Percentiles rank a stretch among this genome's conserved stretches.
These are phyloP conservation scores for Scomber japonicus DNA, from an alignment of 2,113 vertebrate genomes.

Conservation along the genomic window DNA sequence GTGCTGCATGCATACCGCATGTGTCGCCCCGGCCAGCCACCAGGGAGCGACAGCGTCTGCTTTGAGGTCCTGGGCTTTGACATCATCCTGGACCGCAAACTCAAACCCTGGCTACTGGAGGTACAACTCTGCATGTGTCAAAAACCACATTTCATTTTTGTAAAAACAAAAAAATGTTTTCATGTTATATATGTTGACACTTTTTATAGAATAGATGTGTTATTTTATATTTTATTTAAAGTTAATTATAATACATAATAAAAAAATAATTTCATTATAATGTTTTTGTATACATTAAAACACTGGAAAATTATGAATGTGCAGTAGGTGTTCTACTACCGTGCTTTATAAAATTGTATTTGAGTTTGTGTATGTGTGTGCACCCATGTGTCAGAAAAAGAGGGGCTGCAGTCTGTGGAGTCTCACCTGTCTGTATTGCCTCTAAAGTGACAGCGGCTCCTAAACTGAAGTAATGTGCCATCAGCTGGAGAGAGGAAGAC, in stretches of 20 bases:
- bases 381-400: constrained; percentile 3
- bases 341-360: background rate
- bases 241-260: background rate
- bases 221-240: background rate
- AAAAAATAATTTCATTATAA: background rate
- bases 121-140: constrained; percentile 75
- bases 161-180: background rate
- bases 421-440: constrained; percentile 49
- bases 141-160: background rate
- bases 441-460: constrained; percentile 56
- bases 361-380: constrained; percentile 7
- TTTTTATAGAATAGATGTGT: background rate
- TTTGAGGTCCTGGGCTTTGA: constrained; percentile 98
- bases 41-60: constrained; percentile 97
- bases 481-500: constrained; percentile 50
- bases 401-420: constrained; percentile 42
- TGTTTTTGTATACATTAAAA: background rate
- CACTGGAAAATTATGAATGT: background rate
- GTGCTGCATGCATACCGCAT: constrained; percentile 98
- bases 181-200: background rate
- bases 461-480: constrained; percentile 69
- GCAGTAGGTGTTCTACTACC: background rate
- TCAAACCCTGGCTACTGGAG: constrained; percentile 99
- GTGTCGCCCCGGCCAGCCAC: constrained; percentile 96
- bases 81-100: constrained; percentile 97